A percentile compares a stretch with the other conserved stretches of the same genome.
These are phyloP conservation scores for Galerucella pusilla DNA, from an alignment of 2,888 invertebrate genomes.

Conservation along the genomic window DNA sequence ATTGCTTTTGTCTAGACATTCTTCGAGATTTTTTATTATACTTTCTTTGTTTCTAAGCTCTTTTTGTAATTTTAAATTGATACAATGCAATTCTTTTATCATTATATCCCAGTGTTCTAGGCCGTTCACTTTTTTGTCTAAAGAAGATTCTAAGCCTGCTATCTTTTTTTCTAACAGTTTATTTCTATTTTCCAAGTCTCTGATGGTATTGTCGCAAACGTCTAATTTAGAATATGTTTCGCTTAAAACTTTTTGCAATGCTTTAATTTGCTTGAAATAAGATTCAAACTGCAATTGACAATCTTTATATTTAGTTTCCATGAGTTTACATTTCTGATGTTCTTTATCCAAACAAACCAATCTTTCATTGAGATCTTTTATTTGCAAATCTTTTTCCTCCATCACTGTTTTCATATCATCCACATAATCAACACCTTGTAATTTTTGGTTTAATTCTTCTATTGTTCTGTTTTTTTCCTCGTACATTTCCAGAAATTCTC, in stretches of 20 bases:
- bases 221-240: constrained; percentile 17
- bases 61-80: constrained; percentile 18
- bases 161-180: constrained; percentile 19
- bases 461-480: constrained; percentile 32
- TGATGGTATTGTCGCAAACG: neutral
- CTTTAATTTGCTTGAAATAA: constrained; percentile 2
- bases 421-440: constrained; percentile 6
- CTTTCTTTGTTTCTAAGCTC: constrained; percentile 33
- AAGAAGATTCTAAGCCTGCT: constrained; percentile 2
- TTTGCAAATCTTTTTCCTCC: constrained; percentile 10
- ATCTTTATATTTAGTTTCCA: constrained; percentile 9
- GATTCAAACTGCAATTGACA: constrained; percentile 5
- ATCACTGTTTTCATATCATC: neutral
- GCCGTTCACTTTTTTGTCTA: constrained; percentile 10
- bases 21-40: constrained; percentile 38
- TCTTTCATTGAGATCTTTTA: neutral
- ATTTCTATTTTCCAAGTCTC: constrained; percentile 13
- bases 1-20: constrained; percentile 43
- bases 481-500: constrained; percentile 24
- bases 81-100: constrained; percentile 18
- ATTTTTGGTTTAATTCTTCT: constrained; percentile 34
- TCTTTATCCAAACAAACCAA: neutral
- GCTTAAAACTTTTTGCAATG: constrained; percentile 2
- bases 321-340: neutral
- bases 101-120: constrained; percentile 14